Base-by-base conservation (phyloP, 2,888 invertebrate species). In the Axea sp. region DNA sequence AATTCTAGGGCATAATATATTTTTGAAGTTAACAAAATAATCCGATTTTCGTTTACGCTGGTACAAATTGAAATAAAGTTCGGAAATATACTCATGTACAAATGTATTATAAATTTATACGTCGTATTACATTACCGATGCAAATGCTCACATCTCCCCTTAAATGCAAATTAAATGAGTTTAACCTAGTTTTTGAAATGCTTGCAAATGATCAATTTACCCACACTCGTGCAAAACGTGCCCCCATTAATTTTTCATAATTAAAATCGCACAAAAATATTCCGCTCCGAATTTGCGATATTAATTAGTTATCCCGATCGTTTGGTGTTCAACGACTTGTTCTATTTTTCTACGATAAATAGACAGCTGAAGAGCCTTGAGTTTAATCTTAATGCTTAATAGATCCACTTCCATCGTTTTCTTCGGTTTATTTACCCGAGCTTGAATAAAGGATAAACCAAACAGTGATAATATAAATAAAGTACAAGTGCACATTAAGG, bases 1-100 rank as follows among this genome's bases (percentile, higher is more conserved):
- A 55, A 39, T 39, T 55, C 19, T 17, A 19, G 19, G 17, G 4
- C n/a, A 37, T 26, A 53, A 53, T 53, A 55, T 19, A 39, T 55
- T 55, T 39, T 55, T 39, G 28, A 39, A 55, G 39, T 39, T 55
- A 39, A 55, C 53, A 19, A 39, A 15, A 24, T 57, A 57, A 57
- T 57, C 57, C 31, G 57, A 57, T 57, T 57, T 57, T 22, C 9
- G 22, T n/a, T 24, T 57, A 8, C n/a, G n/a, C 43, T 14, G 14
- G 11, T 39, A 9, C 57, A 57, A n/a, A 41, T 43, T 57, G 57
- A 33, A 57, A 57, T 43, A 43, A 57, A 57, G 57, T 57, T 57
- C 31, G 41, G 24, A 30, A 31, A 33, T 33, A 8, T 33, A 24
- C 15, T 31, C 33, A 17, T 12, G 31, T 19, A 8, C 26, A 28